These are phyloP conservation scores for Spinibarbus caldwelli DNA, from an alignment of 2,797 vertebrate genomes.

Conservation along the genomic window DNA sequence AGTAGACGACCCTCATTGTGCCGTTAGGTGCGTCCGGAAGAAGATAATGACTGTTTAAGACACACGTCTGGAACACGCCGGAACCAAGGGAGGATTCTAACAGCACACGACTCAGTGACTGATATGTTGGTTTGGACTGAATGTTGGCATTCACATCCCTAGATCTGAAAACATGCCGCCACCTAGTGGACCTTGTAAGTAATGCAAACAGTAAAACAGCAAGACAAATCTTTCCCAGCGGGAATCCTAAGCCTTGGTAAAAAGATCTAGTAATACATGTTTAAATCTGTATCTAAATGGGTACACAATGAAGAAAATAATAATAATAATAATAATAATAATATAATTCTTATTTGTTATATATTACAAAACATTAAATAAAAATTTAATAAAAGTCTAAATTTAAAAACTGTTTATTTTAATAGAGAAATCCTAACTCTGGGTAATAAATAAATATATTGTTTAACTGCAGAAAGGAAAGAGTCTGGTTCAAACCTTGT, in stretches of 20 bases:
- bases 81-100: background rate
- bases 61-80: background rate
- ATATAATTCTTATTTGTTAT: too few relatives aligned
- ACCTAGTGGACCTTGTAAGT: conserved; percentile 61
- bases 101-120: background rate
- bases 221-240: background rate
- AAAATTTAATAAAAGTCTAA: too few relatives aligned
- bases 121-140: background rate
- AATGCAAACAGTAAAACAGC: conserved; percentile 14
- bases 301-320: too few relatives aligned
- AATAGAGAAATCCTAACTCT: background rate
- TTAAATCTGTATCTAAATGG: too few relatives aligned
- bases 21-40: background rate
- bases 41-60: background rate
- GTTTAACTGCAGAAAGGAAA: background rate
- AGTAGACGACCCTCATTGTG: background rate
- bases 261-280: too few relatives aligned
- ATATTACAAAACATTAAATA: too few relatives aligned
- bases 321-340: too few relatives aligned
- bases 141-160: too few relatives aligned
- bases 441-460: background rate
- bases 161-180: conserved; percentile 57
- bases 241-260: too few relatives aligned
- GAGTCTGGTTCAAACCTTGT: conserved; percentile 70
- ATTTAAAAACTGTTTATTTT: background rate